Evolutionary conservation across 2,797 vertebrate species (phyloP).

Genomic region (Chrysocyon brachyurus): DNA sequence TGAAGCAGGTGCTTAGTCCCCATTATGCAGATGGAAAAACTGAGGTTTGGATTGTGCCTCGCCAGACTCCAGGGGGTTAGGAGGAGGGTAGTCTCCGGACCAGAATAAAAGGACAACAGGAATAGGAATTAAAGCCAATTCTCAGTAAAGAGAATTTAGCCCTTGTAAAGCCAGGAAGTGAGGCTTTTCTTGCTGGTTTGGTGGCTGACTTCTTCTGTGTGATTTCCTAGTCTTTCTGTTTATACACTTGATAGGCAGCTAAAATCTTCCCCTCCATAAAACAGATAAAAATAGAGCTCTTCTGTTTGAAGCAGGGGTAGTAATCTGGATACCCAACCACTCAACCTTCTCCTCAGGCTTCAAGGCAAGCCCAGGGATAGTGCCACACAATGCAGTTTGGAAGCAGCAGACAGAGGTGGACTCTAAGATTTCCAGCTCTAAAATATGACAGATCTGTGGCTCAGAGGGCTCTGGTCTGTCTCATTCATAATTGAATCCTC

Average conservation of each 20-base stretch:
- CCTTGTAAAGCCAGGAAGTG: neutral
- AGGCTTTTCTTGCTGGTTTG: neutral
- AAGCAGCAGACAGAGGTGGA: neutral
- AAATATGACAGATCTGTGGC: neutral
- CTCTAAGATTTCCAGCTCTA: neutral
- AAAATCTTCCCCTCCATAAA: neutral
- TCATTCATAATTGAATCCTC: neutral
- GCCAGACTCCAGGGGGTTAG: neutral
- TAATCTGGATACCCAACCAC: too few relatives aligned
- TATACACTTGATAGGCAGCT: neutral
- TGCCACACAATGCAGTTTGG: accelerated
- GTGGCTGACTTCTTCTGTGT: neutral
- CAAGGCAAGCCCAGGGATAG: neutral
- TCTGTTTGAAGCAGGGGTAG: neutral
- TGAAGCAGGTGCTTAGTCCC: neutral
- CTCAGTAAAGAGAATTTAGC: neutral
- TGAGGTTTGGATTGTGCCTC: neutral
- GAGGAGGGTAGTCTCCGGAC: neutral
- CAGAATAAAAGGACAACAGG: neutral
- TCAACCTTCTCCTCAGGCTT: neutral
- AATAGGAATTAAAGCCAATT: neutral
- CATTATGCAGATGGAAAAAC: neutral
- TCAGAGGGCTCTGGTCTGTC: neutral
- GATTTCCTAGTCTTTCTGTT: neutral
- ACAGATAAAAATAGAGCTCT: neutral